Conservation (phyloP, 2,797 vertebrate species). For the Dendrocincla fuliginosa region DNA sequence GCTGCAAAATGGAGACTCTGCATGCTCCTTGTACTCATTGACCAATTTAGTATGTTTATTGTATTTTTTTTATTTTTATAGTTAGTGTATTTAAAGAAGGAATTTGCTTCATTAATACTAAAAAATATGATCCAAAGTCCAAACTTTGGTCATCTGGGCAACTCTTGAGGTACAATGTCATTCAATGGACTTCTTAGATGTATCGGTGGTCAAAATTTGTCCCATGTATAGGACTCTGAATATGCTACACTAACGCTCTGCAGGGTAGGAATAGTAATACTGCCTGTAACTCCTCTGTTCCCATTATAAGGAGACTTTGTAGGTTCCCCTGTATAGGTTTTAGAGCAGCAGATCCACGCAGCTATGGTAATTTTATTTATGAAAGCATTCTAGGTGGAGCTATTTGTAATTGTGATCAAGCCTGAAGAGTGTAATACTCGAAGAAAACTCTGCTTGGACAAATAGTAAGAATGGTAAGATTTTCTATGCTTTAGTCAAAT, state of each 20-base stretch:
- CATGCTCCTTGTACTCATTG: not conserved
- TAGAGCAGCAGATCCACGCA: not conserved
- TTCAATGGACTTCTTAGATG: not conserved
- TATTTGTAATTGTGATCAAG: not conserved
- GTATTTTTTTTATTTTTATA: not conserved
- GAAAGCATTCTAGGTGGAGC: not conserved
- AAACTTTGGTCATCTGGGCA: not conserved
- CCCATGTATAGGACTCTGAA: not conserved
- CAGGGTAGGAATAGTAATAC: not conserved
- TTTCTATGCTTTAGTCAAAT: not conserved
- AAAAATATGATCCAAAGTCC: not conserved
- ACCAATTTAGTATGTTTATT: not conserved
- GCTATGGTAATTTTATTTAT: not conserved
- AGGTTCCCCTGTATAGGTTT: not conserved
- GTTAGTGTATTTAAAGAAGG: not conserved
- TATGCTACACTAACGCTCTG: no score
- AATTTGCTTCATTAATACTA: not conserved
- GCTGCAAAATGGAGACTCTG: not conserved
- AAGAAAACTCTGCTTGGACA: not conserved
- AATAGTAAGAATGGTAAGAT: not conserved
- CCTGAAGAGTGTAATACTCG: not conserved
- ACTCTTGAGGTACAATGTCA: not conserved
- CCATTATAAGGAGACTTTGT: not conserved
- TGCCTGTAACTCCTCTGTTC: not conserved
- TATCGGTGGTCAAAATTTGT: not conserved